These are phyloP conservation scores for Gambusia affinis DNA, from an alignment of 2,113 vertebrate genomes.

Conservation along the genomic window DNA sequence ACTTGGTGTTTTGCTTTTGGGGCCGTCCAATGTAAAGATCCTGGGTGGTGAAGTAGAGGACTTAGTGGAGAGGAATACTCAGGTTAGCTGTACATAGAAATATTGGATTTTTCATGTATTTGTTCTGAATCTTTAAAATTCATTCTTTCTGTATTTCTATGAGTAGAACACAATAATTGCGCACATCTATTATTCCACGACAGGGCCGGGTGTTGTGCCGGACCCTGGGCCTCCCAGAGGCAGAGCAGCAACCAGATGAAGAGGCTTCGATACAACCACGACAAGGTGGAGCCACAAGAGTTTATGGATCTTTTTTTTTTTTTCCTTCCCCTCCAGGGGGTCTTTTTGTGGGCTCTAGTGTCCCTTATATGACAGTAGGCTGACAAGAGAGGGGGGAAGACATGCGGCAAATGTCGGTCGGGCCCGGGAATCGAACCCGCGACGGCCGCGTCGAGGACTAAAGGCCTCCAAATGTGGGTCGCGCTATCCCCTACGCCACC, in stretches of 20 bases:
- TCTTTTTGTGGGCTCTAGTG: too few species aligned
- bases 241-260: slow-evolving; percentile 40
- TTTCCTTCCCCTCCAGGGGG: too few species aligned
- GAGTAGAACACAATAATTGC: background rate
- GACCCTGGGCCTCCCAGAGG: slow-evolving; percentile 83
- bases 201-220: slow-evolving; percentile 85
- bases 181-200: background rate
- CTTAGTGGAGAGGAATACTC: slow-evolving; percentile 80
- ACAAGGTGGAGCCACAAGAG: slow-evolving; percentile 45
- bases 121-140: background rate
- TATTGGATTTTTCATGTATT: background rate
- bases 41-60: slow-evolving; percentile 93
- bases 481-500: too few species aligned
- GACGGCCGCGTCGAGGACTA: too few species aligned
- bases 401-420: too few species aligned
- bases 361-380: too few species aligned
- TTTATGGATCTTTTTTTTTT: background rate
- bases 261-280: slow-evolving; percentile 31
- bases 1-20: slow-evolving; percentile 91
- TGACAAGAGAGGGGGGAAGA: too few species aligned
- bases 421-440: too few species aligned
- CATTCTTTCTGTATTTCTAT: background rate
- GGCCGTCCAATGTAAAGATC: slow-evolving; percentile 88
- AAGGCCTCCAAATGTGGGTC: too few species aligned
- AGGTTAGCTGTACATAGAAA: slow-evolving; percentile 56